These are phyloP conservation scores for Agrochola lota DNA, from an alignment of 2,888 invertebrate genomes.

Conservation along the genomic window DNA sequence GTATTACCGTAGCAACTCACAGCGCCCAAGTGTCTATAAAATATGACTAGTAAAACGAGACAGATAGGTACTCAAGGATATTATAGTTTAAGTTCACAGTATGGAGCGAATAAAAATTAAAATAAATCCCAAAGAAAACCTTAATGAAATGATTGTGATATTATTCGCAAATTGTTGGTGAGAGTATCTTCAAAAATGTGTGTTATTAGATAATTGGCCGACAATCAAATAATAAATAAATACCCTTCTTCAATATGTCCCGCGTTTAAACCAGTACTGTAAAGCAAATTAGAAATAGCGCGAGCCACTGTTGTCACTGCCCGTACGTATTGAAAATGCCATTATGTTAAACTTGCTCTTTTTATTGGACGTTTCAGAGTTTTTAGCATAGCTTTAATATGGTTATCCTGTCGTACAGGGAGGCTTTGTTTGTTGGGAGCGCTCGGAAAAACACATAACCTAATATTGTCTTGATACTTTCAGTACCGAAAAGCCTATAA, in stretches of 20 bases:
- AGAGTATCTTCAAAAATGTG: too few relatives aligned
- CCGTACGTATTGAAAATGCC: slow-evolving; percentile 37
- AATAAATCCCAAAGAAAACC: too few relatives aligned
- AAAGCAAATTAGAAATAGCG: slow-evolving; percentile 52
- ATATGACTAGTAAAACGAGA: background rate
- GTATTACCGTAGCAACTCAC: slow-evolving; percentile 7
- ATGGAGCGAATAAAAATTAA: too few relatives aligned
- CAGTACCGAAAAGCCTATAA: background rate
- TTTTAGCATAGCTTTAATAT: slow-evolving; percentile 26
- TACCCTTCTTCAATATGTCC: background rate
- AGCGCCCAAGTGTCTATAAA: slow-evolving; percentile 21
- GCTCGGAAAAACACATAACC: slow-evolving; percentile 7
- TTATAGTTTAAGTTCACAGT: background rate
- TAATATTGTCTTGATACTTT: slow-evolving; percentile 20
- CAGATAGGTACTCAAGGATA: background rate
- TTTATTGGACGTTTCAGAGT: slow-evolving; percentile 29
- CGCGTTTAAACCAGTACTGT: background rate
- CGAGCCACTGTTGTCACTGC: slow-evolving; percentile 2
- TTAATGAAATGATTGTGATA: too few relatives aligned
- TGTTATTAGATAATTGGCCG: background rate
- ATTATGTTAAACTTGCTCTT: slow-evolving; percentile 8
- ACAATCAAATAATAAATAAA: background rate
- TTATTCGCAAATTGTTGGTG: too few relatives aligned
- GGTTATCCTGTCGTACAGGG: slow-evolving; percentile 2
- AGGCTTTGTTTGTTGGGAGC: slow-evolving; percentile 23